Evolutionary conservation across 2,888 invertebrate genomes (phyloP).

Genomic region (Yponomeuta plumbellus): DNA sequence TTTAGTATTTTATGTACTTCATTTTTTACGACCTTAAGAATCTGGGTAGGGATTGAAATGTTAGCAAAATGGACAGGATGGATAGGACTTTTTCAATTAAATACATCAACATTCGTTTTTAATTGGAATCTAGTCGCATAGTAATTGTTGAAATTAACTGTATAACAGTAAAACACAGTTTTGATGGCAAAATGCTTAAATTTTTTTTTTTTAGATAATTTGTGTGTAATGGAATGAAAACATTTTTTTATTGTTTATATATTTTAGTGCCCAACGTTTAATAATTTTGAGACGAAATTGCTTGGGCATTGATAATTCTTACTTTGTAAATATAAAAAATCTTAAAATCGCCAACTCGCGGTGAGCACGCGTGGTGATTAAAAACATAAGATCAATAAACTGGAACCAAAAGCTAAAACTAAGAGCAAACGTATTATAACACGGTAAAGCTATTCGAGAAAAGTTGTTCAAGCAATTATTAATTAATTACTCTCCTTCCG

Average conservation of each 20-base stretch:
- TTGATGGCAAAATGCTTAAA: no score
- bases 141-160: not conserved
- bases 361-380: no score
- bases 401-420: not conserved
- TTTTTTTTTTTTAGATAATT: no score
- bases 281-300: no score
- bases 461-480: slow-evolving; percentile 26
- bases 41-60: slow-evolving; percentile 44
- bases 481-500: slow-evolving; percentile 36
- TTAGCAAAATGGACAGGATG: slow-evolving; percentile 37
- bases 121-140: no score
- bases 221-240: no score
- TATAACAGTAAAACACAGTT: no score
- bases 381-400: not conserved
- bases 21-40: slow-evolving; percentile 49
- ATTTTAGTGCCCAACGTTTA: no score
- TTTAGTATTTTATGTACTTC: slow-evolving; percentile 50
- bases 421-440: not conserved
- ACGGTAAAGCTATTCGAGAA: not conserved
- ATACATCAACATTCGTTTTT: not conserved
- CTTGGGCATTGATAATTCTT: no score
- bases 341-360: no score
- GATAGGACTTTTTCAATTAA: slow-evolving; percentile 21
- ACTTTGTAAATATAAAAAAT: no score
- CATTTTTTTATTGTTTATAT: no score